Evolutionary conservation across 2,797 vertebrate species (phyloP), one percentile per base, ranked within the genome.

Genomic region (Acanthurus lineatus): DNA sequence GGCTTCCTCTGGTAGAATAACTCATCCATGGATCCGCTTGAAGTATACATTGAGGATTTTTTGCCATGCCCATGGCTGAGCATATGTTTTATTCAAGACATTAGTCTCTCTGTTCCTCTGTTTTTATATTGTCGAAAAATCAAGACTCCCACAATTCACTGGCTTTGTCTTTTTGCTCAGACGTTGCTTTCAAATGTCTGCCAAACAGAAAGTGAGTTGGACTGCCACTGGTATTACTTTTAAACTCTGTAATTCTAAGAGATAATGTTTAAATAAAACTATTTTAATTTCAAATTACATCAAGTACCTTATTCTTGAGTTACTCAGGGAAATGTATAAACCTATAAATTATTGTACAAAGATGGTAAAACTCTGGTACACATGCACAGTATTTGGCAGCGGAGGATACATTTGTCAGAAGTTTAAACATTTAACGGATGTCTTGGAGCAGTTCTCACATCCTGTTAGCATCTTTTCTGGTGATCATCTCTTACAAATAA

Each of bases 81-180:
- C 22, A 8, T 42, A 58, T 40, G 32, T 69, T 52, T 51, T 68
- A 75, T 69, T 78, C 59, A 72, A 62, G 11, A 57, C 59, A 14
- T 44, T 6, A 25, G 22, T 17, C n/a, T 49, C 12, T 63, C 49
- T 68, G 25, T 51, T 57, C 16, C 38, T 73, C 16, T 63, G 32
- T 32, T 42, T 58, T 70, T 22, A 40, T 53, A 38, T 16, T 6
- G 19, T 42, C 17, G 57, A 25, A 72, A 71, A 63, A 47, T 20
- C 25, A 48, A 60, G 9, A 47, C 35, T 52, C 28, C 28, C 28
- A 32, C 28, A 32, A 32, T 28, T 0, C 19, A 20, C 20, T 32
- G 32, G 42, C 28, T 9, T 32, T 6, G 9, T 69, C 8, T 32
- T 35, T 32, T 53, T 56, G 9, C 56, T 48, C 35, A 25, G 14